Evolutionary conservation across 2,888 invertebrate species (phyloP), one percentile per base, ranked within the genome.

Genomic region (Enchytraeus crypticus): DNA sequence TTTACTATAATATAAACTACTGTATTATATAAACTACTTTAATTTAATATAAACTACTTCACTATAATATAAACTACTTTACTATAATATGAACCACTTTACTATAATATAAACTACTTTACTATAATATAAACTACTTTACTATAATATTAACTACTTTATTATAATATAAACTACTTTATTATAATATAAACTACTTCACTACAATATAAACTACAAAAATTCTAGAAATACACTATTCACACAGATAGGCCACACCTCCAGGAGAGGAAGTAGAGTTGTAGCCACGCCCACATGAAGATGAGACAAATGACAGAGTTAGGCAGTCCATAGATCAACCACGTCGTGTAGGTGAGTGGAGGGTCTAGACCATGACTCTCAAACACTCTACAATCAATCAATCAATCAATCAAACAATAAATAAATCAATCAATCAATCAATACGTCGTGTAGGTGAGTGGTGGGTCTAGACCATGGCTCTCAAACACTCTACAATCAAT

Each of bases 321-420:
- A 0, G 75, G 75, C 4, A 76, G 53, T 5, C 73, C 74, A 8
- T 73, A 61, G 5, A 69, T 63, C 61, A 76, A 46, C 74, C 74
- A 76, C 57, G 69, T 71, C 51, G 73, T 71, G 54, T 71, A 76
- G 14, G 71, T 72, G 1, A 76, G 64, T 0, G 73, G 72, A 0
- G 72, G 68, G 3, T 58, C 57, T 1, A 71, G 55, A 3, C 69
- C 69, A 23, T 68, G 64, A n/a, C 66, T 62, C 32, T 56, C 46
- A 32, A 53, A 63, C 18, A 38, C 27, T 0, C 62, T 62, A 21
- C 3, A 23, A 54, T 18, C 38, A 38, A 38, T 11, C 38, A 38
- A 38, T n/a, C n/a, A n/a, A n/a, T n/a, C n/a, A n/a, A n/a, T n/a
- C n/a, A n/a, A n/a, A n/a, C n/a, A n/a, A n/a, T n/a, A n/a, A n/a